Evolutionary conservation across 2,113 vertebrate genomes (phyloP), one percentile per base, ranked within the genome.

Genomic region (Rhizomys pruinosus): DNA sequence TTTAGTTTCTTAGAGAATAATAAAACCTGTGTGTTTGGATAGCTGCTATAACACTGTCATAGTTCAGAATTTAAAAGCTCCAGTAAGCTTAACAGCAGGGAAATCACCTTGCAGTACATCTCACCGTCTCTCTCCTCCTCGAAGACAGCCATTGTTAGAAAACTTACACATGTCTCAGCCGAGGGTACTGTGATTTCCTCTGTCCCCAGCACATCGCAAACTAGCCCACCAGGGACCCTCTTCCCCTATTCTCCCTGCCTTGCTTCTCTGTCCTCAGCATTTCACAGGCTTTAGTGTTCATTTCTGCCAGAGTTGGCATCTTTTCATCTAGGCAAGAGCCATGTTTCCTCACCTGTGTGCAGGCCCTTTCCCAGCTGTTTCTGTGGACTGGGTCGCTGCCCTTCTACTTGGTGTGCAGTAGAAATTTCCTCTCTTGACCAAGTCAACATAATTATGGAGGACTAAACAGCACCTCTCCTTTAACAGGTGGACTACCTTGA

Each of bases 401-500:
- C 84, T 94, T 52, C 47, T 52, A 52, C 85, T 81, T 77, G 68
- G 57, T n/a, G 0, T 72, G 7, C 27, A 78, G 57, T 16, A 78
- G 15, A 27, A 68, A 63, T 16, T 52, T 69, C 32, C 10, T 74
- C 42, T 81, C 84, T 52, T 94, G n/a, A 78, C 27, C 61, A 76
- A 27, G 1, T 93, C 11, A 12, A 34, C 52, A 77, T 34, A 27
- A 71, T 32, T 86, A 90, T 44, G 9, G 87, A 74, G 68, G n/a
- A 92, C 87, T 96, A 55, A 97, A 47, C 77, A 94, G 72, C 34
- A 66, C 95, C 91, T 97, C 71, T 95, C 90, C 39, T 97, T 69
- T 95, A 84, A 90, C 97, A 99, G 99, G 99, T 99, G 16, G 98
- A 98, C 92, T 98, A 98, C 86, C 97, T 99, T 87, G 96, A 98